Conservation (phyloP, 2,113 vertebrate genomes). For the Ophthalmolycus amberensis region DNA sequence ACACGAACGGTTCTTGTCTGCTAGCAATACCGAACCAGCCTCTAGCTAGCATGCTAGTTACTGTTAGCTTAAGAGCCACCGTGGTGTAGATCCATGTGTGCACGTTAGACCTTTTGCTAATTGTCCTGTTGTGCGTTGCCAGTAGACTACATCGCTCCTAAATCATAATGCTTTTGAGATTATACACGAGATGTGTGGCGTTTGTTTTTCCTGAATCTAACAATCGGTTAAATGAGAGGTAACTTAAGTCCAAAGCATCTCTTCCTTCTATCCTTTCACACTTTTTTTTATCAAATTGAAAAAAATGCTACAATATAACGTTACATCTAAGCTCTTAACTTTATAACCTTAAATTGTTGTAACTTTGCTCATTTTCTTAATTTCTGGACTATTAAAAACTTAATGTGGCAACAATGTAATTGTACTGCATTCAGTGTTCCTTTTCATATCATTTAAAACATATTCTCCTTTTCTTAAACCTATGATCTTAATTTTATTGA, state of each 20-base stretch:
- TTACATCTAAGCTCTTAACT: neutral
- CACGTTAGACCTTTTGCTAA: neutral
- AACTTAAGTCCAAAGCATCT: constrained; percentile 22
- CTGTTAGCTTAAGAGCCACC: constrained; percentile 3
- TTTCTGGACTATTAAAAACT: constrained; percentile 16
- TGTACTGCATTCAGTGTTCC: constrained; percentile 63
- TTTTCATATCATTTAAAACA: constrained; percentile 81
- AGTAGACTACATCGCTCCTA: neutral
- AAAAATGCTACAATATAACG: neutral
- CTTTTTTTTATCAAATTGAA: constrained; percentile 23
- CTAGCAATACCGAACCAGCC: neutral
- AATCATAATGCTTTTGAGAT: neutral
- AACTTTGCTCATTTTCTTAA: constrained; percentile 28
- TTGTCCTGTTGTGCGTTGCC: neutral
- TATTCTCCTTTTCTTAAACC: constrained; percentile 87
- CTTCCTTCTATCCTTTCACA: constrained; percentile 48
- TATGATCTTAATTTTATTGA: constrained; percentile 98
- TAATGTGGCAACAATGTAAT: constrained; percentile 49
- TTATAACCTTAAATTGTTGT: constrained; percentile 13
- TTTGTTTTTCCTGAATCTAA: neutral
- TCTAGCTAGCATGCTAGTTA: neutral
- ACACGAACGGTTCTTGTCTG: neutral
- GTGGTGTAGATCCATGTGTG: neutral
- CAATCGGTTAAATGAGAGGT: neutral
- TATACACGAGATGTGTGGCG: too few species aligned